Conservation (phyloP, 2,888 invertebrate species). For the Trachelus tabidus region DNA sequence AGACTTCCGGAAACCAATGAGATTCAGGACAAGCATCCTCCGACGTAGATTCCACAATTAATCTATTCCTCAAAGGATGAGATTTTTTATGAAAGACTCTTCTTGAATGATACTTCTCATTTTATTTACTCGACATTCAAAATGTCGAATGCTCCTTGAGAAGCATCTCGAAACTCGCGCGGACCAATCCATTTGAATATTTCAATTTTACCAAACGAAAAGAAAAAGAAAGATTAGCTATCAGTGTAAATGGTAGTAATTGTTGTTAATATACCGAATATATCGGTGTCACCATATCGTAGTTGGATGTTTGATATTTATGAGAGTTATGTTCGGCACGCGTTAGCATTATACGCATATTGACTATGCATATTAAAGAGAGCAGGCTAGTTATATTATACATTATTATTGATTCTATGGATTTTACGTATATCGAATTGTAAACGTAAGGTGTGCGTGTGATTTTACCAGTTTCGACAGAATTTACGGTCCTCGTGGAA, state of each 20-base stretch:
- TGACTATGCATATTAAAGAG: not conserved
- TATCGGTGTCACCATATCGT: not conserved
- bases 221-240: not conserved
- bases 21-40: constrained; percentile 56
- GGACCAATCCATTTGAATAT: not conserved
- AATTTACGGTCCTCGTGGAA: not conserved
- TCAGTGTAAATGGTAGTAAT: not conserved
- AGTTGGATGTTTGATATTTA: not conserved
- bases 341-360: not conserved
- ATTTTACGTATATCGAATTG: not conserved
- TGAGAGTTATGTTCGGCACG: not conserved
- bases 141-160: not conserved
- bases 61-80: not conserved
- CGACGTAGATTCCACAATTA: constrained; percentile 39
- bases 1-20: constrained; percentile 66
- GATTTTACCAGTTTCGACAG: not conserved
- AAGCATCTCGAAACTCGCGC: not conserved
- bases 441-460: not conserved
- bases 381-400: not conserved
- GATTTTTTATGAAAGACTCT: not conserved
- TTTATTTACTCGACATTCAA: not conserved
- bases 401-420: not conserved
- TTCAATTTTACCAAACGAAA: not conserved
- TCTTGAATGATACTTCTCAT: not conserved
- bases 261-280: not conserved